Base-by-base conservation (phyloP, 2,113 vertebrate genomes). In the Craseonycteris thonglongyai region DNA sequence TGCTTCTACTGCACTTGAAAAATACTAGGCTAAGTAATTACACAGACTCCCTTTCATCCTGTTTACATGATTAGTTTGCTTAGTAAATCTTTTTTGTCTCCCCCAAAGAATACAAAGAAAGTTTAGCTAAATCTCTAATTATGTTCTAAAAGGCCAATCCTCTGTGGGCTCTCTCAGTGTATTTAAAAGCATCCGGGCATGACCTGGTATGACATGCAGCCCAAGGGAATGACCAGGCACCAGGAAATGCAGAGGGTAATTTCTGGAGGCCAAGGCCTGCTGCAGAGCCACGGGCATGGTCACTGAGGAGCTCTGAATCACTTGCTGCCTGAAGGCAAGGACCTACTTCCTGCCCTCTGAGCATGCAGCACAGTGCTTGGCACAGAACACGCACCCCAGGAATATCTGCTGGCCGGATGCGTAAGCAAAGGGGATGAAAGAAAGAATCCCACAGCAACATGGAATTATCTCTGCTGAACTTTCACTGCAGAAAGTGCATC, bases 111-210 rank as follows among this genome's bases (percentile, higher is more conserved):
- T 33, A 74, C 28, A n/a, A 61, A 63, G 61, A 93, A 79, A 76
- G n/a, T 47, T 88, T 35, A 72, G 35, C 30, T 58, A 91, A 45
- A 75, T 65, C 69, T 94, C 74, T 71, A 93, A 90, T 54, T 72
- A 66, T 16, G 63, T 38, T 38, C 69, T 28, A 9, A 54, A 69
- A 65, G 26, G 59, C 16, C 18, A 45, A 21, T 54, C 19, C 24
- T 88, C 85, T 6, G 49, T 24, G 47, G 69, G 40, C 56, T 71
- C 66, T 47, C 63, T 15, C 19, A 28, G 15, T 3, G 30, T 56
- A 40, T 83, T 72, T 59, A 89, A 61, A 24, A 38, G 40, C 19
- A 5, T 51, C 22, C 68, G 86, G 92, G 61, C 45, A 12, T 0
- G 56, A 59, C 42, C 49, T 24, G n/a, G 79, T 49, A 42, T 51